Evolutionary conservation across 2,113 vertebrate species (phyloP).

Genomic region (Forbesichthys agassizii): DNA sequence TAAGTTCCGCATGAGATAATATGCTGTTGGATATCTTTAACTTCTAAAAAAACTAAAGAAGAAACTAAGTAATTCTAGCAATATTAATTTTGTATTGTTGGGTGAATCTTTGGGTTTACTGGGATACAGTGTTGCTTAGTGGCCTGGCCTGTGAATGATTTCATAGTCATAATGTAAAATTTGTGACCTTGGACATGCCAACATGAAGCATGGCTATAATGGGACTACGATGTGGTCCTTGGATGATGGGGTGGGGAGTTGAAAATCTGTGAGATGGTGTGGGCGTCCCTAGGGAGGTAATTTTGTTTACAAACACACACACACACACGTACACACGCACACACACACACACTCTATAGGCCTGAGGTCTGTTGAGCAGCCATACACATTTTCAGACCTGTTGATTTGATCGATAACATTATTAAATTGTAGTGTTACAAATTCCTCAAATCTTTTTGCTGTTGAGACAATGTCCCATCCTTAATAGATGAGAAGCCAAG

Average conservation of each 20-base stretch:
- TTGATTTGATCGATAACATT: not conserved
- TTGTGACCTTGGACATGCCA: conserved; percentile 47
- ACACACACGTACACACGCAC: not conserved
- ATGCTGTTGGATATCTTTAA: not conserved
- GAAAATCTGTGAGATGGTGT: not conserved
- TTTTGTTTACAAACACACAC: not conserved
- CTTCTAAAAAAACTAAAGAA: no score
- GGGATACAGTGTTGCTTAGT: not conserved
- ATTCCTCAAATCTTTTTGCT: no score
- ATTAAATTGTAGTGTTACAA: not conserved
- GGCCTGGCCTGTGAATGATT: no score
- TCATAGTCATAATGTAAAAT: not conserved
- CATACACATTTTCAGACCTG: not conserved
- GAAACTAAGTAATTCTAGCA: no score
- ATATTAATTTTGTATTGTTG: no score
- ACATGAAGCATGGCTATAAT: conserved; percentile 48
- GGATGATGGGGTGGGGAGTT: not conserved
- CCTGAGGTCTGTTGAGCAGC: not conserved
- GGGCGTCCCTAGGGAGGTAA: conserved; percentile 1
- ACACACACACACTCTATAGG: not conserved
- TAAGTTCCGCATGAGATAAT: not conserved
- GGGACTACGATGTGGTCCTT: conserved; percentile 13
- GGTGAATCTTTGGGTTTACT: not conserved
- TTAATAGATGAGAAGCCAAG: no score
- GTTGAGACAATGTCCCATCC: no score